These are phyloP conservation scores for Climacteris rufus DNA, from an alignment of 2,113 vertebrate genomes.

Conservation along the genomic window DNA sequence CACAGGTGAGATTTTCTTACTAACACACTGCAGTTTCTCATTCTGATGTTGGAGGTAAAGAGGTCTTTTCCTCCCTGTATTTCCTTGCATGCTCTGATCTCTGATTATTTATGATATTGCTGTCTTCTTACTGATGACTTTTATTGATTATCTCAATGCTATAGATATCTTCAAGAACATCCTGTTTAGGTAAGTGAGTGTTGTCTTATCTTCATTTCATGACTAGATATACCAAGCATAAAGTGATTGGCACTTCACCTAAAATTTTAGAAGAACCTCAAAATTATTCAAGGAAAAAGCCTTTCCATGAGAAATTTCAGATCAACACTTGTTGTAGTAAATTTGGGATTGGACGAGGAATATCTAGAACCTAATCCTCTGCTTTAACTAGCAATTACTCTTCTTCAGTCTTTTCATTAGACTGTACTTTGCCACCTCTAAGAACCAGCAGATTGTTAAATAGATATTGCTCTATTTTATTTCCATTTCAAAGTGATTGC, in stretches of 20 bases:
- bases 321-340: neutral
- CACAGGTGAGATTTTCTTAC: slow-evolving; percentile 38
- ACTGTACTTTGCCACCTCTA: neutral
- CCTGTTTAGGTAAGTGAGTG: slow-evolving; percentile 55
- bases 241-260: neutral
- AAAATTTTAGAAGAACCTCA: neutral
- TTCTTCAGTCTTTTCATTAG: neutral
- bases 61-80: neutral
- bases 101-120: slow-evolving; percentile 13
- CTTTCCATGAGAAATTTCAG: neutral
- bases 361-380: neutral
- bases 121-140: slow-evolving; percentile 28
- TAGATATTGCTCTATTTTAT: neutral
- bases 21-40: neutral
- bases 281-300: neutral
- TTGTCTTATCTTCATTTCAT: neutral
- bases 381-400: neutral
- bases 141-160: slow-evolving; percentile 31
- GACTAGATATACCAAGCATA: neutral
- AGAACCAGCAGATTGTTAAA: neutral
- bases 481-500: neutral
- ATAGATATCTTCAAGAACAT: slow-evolving; percentile 44
- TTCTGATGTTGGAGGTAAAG: neutral
- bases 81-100: slow-evolving; percentile 8
- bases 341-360: neutral